Conservation (phyloP, 2,888 invertebrate species). For the Aphidius colemani region DNA sequence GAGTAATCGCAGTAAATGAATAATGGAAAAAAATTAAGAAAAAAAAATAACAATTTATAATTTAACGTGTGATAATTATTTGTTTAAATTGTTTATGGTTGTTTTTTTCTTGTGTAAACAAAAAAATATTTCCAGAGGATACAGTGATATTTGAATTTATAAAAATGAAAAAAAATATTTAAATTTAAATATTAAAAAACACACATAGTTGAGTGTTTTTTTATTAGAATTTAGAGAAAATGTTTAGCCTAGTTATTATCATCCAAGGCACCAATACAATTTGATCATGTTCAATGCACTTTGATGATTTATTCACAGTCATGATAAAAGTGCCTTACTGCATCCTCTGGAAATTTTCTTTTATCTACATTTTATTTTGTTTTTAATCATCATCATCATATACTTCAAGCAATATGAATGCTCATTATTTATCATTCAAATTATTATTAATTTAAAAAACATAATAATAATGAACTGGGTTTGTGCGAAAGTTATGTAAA, state of each 20-base stretch:
- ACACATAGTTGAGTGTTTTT: neutral
- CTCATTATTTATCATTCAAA: neutral
- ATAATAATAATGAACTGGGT: neutral
- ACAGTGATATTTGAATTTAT: slow-evolving; percentile 2
- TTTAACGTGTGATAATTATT: neutral
- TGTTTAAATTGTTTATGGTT: neutral
- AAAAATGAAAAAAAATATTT: slow-evolving; percentile 5
- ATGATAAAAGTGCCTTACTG: slow-evolving; percentile 36
- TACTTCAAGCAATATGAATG: slow-evolving; percentile 17
- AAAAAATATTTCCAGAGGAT: neutral
- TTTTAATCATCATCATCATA: slow-evolving; percentile 20
- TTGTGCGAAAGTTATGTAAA: neutral
- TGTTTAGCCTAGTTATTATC: slow-evolving; percentile 7
- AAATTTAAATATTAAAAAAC: neutral
- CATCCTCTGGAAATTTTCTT: slow-evolving; percentile 29
- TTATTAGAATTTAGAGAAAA: slow-evolving; percentile 2
- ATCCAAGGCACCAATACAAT: slow-evolving; percentile 20
- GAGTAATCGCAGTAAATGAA: neutral
- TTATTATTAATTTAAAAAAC: slow-evolving; percentile 4
- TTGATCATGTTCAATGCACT: slow-evolving; percentile 25
- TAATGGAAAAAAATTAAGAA: neutral
- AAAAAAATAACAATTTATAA: neutral
- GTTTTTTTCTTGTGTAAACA: neutral
- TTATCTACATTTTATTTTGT: neutral
- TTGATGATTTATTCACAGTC: slow-evolving; percentile 5